Evolutionary conservation across 1,140 invertebrate genomes (phyloP).

Genomic region (Mactra quadrangularis): DNA sequence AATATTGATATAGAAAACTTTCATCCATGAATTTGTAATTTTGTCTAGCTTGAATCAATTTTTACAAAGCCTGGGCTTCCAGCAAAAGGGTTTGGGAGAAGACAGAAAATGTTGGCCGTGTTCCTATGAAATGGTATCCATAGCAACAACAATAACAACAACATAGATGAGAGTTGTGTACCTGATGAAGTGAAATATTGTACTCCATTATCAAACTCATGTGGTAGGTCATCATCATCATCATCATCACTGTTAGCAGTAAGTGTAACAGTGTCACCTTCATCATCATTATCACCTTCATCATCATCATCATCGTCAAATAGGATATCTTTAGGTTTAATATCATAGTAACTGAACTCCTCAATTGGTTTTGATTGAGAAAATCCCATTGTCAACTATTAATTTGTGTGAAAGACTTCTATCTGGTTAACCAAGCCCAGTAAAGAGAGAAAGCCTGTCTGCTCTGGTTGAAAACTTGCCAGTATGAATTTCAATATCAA

Average conservation of each 20-base stretch:
- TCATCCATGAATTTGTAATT: too few relatives aligned
- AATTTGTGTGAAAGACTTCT: neutral
- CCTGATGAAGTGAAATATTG: constrained; percentile 5
- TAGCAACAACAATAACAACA: neutral
- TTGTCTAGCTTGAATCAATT: too few relatives aligned
- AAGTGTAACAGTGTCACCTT: constrained; percentile 45
- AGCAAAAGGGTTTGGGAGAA: too few relatives aligned
- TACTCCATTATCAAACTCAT: constrained; percentile 30
- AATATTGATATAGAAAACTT: too few relatives aligned
- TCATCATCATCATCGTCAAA: constrained; percentile 53
- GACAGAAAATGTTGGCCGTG: too few relatives aligned
- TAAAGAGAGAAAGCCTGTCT: too few relatives aligned
- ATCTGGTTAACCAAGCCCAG: too few relatives aligned
- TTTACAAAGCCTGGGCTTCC: too few relatives aligned
- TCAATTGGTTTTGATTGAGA: constrained; percentile 26
- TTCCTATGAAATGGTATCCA: too few relatives aligned
- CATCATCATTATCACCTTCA: constrained; percentile 43
- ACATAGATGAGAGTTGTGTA: neutral
- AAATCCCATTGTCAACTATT: constrained; percentile 54
- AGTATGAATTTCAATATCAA: too few relatives aligned
- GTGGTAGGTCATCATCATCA: constrained; percentile 48
- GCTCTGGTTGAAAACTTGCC: too few relatives aligned
- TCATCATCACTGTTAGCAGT: constrained; percentile 28
- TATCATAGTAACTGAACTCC: constrained; percentile 25
- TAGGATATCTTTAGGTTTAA: constrained; percentile 49